A percentile compares a stretch with the other conserved stretches of the same genome.
phyloP scores from a whole-genome alignment of 2,888 invertebrate genomes.

The Oligia fasciuncula region DNA sequence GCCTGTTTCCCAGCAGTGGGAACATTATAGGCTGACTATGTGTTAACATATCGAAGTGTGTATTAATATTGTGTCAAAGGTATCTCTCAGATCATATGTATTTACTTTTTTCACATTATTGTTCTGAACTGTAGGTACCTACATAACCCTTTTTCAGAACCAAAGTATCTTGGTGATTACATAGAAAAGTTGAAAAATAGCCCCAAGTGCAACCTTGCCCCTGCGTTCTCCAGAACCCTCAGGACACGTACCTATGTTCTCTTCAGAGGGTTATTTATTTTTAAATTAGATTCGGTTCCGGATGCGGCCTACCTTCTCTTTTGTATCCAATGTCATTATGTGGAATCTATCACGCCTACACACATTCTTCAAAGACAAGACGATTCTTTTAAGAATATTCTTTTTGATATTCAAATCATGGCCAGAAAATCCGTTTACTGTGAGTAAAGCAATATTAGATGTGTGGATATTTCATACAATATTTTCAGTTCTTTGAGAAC shows the following conservation, averaged over 20 bases:
- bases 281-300: slow-evolving; percentile 80
- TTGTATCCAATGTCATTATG: slow-evolving; percentile 74
- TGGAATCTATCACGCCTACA: slow-evolving; percentile 52
- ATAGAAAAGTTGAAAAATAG: background rate
- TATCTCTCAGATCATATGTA: background rate
- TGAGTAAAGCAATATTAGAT: slow-evolving; percentile 40
- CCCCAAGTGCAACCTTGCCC: background rate
- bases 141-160: background rate
- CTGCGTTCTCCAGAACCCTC: slow-evolving; percentile 5
- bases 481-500: slow-evolving; percentile 4
- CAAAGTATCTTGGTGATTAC: background rate
- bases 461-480: slow-evolving; percentile 17
- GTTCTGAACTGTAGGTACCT: background rate
- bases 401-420: slow-evolving; percentile 78
- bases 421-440: slow-evolving; percentile 53
- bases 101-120: background rate
- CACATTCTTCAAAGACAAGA: slow-evolving; percentile 61
- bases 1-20: background rate
- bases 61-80: too few relatives aligned
- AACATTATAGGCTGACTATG: background rate
- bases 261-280: slow-evolving; percentile 66
- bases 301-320: slow-evolving; percentile 70
- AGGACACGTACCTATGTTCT: slow-evolving; percentile 25
- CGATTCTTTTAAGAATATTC: slow-evolving; percentile 65
- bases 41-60: background rate